Evolutionary conservation across 2,113 vertebrate genomes (phyloP).

Genomic region (Bothrops jararaca): DNA sequence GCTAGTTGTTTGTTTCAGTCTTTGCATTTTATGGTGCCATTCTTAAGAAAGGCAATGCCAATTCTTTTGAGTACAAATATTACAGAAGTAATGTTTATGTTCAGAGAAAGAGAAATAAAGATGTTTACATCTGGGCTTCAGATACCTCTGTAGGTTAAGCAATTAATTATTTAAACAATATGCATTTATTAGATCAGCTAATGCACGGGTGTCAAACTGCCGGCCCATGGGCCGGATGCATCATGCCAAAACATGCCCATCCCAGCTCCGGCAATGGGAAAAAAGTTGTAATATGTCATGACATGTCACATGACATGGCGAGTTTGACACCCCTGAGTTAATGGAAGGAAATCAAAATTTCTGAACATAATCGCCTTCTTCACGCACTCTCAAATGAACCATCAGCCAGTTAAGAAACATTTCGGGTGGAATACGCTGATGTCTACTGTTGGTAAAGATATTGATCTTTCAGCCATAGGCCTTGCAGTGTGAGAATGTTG

Average conservation of each 20-base stretch:
- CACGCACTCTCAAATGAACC: neutral
- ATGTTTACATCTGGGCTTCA: neutral
- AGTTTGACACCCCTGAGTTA: neutral
- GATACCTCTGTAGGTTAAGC: neutral
- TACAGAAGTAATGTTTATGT: neutral
- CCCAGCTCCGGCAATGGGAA: no score
- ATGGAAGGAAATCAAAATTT: neutral
- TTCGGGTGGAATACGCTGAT: neutral
- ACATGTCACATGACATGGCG: no score
- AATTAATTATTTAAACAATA: neutral
- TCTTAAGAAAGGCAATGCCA: neutral
- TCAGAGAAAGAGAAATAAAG: neutral
- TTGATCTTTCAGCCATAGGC: no score
- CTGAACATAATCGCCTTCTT: neutral
- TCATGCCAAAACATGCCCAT: no score
- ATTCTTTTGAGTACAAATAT: neutral
- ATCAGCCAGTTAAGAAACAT: neutral
- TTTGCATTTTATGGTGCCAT: neutral
- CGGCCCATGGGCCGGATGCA: no score
- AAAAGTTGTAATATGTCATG: no score
- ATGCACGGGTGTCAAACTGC: no score
- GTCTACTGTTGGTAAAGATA: neutral
- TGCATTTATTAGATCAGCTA: neutral
- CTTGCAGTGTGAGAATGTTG: neutral
- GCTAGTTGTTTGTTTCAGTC: neutral